These are phyloP conservation scores for Typhlichthys subterraneus DNA, from an alignment of 2,797 vertebrate genomes.

Conservation along the genomic window DNA sequence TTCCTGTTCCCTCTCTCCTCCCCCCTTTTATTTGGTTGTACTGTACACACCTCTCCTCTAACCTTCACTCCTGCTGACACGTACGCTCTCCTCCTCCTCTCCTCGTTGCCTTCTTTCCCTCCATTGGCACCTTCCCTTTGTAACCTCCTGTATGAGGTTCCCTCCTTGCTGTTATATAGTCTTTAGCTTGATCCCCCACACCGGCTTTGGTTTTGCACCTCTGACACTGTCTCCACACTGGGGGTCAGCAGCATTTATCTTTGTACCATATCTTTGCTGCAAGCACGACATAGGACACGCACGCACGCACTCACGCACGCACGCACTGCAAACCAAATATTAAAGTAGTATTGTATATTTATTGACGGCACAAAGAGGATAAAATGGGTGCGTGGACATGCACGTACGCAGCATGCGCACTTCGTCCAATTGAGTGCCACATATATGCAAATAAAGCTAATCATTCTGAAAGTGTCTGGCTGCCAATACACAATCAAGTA, in stretches of 20 bases:
- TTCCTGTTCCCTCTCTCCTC: conserved; percentile 19
- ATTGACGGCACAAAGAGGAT: too few relatives aligned
- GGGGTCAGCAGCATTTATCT: too few relatives aligned
- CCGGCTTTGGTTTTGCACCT: neutral
- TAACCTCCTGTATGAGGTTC: neutral
- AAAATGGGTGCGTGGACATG: too few relatives aligned
- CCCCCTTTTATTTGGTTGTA: conserved; percentile 42
- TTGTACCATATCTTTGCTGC: neutral
- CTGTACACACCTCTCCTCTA: conserved; percentile 28
- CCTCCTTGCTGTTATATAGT: conserved; percentile 1
- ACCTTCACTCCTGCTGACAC: conserved; percentile 9
- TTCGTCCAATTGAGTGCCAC: too few relatives aligned
- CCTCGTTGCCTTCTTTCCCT: too few relatives aligned
- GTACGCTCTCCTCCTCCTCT: neutral
- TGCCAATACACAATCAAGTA: too few relatives aligned
- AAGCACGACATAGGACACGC: conserved; percentile 10
- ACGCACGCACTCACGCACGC: neutral
- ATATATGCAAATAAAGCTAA: too few relatives aligned
- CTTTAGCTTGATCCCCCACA: neutral
- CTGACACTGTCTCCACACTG: too few relatives aligned
- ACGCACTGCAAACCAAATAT: conserved; percentile 9
- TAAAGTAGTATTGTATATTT: neutral
- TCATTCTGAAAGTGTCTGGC: too few relatives aligned
- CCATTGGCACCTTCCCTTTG: neutral
- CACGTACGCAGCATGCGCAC: too few relatives aligned